Evolutionary conservation across 1,140 invertebrate genomes (phyloP).

Genomic region (Drosophila bifasciata): DNA sequence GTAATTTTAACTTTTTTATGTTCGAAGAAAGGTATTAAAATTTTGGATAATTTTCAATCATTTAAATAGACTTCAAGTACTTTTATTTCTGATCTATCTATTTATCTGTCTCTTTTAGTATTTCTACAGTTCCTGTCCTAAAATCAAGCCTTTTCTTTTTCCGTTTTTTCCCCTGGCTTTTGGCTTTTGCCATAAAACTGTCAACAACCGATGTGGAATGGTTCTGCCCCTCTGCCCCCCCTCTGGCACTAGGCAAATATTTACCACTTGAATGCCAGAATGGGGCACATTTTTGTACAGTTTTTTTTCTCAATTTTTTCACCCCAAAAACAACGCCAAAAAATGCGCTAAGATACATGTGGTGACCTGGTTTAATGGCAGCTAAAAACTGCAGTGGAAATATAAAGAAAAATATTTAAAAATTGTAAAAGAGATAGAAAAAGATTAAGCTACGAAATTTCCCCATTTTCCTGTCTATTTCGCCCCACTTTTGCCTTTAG

Average conservation of each 20-base stretch:
- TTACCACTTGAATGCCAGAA: constrained; percentile 45
- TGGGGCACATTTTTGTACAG: constrained; percentile 6
- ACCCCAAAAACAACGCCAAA: constrained; percentile 25
- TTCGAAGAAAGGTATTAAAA: too few relatives aligned
- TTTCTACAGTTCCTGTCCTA: constrained; percentile 23
- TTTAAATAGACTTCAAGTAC: too few relatives aligned
- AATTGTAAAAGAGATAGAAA: not conserved
- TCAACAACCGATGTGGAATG: constrained; percentile 32
- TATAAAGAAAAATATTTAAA: too few relatives aligned
- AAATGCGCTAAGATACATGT: constrained; percentile 61
- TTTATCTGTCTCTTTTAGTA: too few relatives aligned
- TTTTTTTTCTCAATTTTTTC: constrained; percentile 1
- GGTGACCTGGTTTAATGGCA: constrained; percentile 54
- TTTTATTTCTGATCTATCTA: too few relatives aligned
- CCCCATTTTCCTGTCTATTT: not conserved
- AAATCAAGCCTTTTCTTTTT: not conserved
- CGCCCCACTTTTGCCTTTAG: too few relatives aligned
- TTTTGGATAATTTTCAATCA: too few relatives aligned
- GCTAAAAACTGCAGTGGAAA: constrained; percentile 1
- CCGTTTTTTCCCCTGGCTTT: constrained; percentile 3
- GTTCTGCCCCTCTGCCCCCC: not conserved
- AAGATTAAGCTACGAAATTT: not conserved
- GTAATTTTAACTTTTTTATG: too few relatives aligned
- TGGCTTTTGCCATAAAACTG: constrained; percentile 56
- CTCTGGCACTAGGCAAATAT: constrained; percentile 55